Evolutionary conservation across 2,888 invertebrate genomes (phyloP).

Genomic region (Coelopa pilipes): DNA sequence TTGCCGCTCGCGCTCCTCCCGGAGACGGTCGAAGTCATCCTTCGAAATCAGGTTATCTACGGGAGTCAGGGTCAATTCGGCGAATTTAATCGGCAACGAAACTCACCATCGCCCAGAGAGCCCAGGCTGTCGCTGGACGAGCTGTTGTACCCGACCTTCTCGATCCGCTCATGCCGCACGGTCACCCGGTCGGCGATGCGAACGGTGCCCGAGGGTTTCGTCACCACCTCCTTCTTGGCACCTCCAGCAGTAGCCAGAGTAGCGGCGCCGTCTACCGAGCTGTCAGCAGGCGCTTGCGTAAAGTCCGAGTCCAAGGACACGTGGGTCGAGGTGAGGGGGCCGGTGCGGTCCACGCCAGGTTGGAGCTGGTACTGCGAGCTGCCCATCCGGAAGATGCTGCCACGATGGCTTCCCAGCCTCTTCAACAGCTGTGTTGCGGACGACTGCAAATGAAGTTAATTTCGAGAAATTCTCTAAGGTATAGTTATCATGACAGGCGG

Average conservation of each 20-base stretch:
- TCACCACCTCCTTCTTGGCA: not conserved
- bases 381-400: too few relatives aligned
- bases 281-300: not conserved
- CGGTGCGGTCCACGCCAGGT: slow-evolving; percentile 89
- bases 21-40: too few relatives aligned
- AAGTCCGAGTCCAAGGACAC: slow-evolving; percentile 48
- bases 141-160: not conserved
- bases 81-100: not conserved
- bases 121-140: slow-evolving; percentile 13
- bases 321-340: slow-evolving; percentile 66
- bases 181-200: slow-evolving; percentile 1
- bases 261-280: not conserved
- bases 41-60: too few relatives aligned
- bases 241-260: not conserved
- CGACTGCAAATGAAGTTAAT: too few relatives aligned
- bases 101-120: not conserved
- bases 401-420: not conserved
- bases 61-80: too few relatives aligned
- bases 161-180: not conserved
- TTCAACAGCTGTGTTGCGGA: too few relatives aligned
- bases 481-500: too few relatives aligned
- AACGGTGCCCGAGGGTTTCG: not conserved
- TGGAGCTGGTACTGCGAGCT: slow-evolving; percentile 91
- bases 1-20: not conserved
- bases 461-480: too few relatives aligned